These are phyloP conservation scores for Phycodurus eques DNA, from an alignment of 2,113 vertebrate species.

Conservation along the genomic window DNA sequence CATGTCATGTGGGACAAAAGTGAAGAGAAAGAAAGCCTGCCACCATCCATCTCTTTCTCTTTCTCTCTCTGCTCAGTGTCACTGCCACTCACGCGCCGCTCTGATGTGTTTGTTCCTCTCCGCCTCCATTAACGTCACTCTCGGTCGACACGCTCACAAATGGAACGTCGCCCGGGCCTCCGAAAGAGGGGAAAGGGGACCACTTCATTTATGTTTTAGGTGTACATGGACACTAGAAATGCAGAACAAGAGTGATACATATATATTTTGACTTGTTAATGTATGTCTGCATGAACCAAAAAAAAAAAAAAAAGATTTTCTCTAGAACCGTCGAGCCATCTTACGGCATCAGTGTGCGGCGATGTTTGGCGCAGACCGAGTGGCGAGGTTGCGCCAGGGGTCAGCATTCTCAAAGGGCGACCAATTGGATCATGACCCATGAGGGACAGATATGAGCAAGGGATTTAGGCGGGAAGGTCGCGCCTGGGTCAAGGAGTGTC, in stretches of 20 bases:
- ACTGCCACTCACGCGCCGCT: slow-evolving; percentile 66
- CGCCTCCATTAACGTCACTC: slow-evolving; percentile 65
- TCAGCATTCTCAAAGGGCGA: slow-evolving; percentile 67
- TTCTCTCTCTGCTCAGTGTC: slow-evolving; percentile 66
- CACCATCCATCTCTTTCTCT: slow-evolving; percentile 52
- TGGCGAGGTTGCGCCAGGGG: slow-evolving; percentile 59
- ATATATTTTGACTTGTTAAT: slow-evolving; percentile 22
- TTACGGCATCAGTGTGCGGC: slow-evolving; percentile 50
- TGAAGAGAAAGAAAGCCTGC: slow-evolving; percentile 59
- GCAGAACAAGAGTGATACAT: slow-evolving; percentile 59
- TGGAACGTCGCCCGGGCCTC: slow-evolving; percentile 52
- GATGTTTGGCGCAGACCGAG: slow-evolving; percentile 56
- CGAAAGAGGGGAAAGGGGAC: slow-evolving; percentile 34
- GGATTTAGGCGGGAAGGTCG: slow-evolving; percentile 68
- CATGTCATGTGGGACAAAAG: slow-evolving; percentile 64
- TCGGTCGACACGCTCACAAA: slow-evolving; percentile 61
- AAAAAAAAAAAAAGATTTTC: slow-evolving; percentile 19
- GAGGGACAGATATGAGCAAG: slow-evolving; percentile 69
- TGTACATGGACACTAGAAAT: slow-evolving; percentile 63
- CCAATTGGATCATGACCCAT: slow-evolving; percentile 75
- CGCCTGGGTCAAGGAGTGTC: slow-evolving; percentile 65
- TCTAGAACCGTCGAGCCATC: slow-evolving; percentile 25
- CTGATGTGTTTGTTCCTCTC: slow-evolving; percentile 63
- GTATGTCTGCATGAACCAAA: slow-evolving; percentile 42
- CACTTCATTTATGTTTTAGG: slow-evolving; percentile 72